These are phyloP conservation scores for Amiota minor DNA, from an alignment of 2,888 invertebrate species.

Conservation along the genomic window DNA sequence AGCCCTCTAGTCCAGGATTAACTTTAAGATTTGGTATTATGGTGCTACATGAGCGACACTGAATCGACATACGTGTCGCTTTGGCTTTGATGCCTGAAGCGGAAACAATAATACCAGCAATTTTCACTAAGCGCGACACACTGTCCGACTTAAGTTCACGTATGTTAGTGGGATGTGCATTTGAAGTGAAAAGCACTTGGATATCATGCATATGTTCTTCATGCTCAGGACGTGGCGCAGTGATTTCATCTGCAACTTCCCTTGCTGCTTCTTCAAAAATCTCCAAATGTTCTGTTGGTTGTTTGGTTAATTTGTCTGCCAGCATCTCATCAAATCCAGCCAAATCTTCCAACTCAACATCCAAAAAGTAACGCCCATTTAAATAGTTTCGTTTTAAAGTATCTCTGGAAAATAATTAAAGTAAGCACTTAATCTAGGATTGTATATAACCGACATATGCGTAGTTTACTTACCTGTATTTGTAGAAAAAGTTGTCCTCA, in stretches of 20 bases:
- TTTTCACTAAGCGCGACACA: constrained; percentile 93
- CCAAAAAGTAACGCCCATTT: constrained; percentile 88
- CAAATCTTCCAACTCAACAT: constrained; percentile 94
- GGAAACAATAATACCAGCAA: constrained; percentile 95
- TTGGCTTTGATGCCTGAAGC: constrained; percentile 97
- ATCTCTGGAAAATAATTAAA: too few relatives aligned
- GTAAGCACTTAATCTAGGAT: too few relatives aligned
- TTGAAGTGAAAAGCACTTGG: constrained; percentile 90
- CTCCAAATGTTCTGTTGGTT: constrained; percentile 93
- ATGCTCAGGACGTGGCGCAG: constrained; percentile 91
- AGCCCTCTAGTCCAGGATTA: constrained; percentile 96
- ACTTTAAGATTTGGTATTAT: constrained; percentile 91
- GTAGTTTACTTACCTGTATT: constrained; percentile 86
- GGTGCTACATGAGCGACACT: constrained; percentile 94
- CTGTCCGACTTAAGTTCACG: constrained; percentile 93
- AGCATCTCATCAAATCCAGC: constrained; percentile 94
- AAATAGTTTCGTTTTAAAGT: constrained; percentile 94
- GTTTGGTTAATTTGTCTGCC: constrained; percentile 91
- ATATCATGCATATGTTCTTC: constrained; percentile 93
- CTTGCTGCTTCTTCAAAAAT: constrained; percentile 97
- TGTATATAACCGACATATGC: too few relatives aligned
- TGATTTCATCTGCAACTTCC: constrained; percentile 97
- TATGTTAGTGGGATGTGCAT: constrained; percentile 85
- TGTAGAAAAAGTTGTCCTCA: constrained; percentile 94
- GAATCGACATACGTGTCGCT: constrained; percentile 94